Evolutionary conservation across 2,113 vertebrate species (phyloP).

Genomic region (Myrmophylax atrothorax): DNA sequence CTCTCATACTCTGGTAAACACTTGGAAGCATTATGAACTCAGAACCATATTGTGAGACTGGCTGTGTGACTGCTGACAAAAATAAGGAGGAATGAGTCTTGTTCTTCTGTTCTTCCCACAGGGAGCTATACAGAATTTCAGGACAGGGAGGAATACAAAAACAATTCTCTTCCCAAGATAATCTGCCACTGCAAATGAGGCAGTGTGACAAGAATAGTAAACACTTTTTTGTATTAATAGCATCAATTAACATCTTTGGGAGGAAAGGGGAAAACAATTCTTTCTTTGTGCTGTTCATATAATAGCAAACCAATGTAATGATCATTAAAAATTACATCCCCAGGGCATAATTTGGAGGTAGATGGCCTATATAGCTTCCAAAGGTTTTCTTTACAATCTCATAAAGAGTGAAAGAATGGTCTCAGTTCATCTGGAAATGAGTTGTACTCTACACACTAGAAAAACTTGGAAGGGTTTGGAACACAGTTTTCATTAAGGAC

Average conservation of each 20-base stretch:
- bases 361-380: background rate
- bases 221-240: background rate
- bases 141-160: background rate
- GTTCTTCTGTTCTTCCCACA: background rate
- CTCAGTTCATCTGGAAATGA: background rate
- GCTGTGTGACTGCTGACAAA: background rate
- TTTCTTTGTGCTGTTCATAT: background rate
- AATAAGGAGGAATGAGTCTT: background rate
- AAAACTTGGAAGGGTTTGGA: background rate
- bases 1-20: background rate
- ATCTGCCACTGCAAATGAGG: background rate
- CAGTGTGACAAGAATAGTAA: conserved; percentile 30
- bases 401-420: background rate
- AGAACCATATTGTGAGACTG: background rate
- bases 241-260: background rate
- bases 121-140: background rate
- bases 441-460: background rate
- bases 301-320: background rate
- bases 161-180: background rate
- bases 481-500: background rate
- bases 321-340: background rate
- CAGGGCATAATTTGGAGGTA: background rate
- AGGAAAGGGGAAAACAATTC: background rate
- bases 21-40: background rate
- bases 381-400: background rate